Evolutionary conservation across 2,888 invertebrate species (phyloP).

Genomic region (Polylopha cassiicola): DNA sequence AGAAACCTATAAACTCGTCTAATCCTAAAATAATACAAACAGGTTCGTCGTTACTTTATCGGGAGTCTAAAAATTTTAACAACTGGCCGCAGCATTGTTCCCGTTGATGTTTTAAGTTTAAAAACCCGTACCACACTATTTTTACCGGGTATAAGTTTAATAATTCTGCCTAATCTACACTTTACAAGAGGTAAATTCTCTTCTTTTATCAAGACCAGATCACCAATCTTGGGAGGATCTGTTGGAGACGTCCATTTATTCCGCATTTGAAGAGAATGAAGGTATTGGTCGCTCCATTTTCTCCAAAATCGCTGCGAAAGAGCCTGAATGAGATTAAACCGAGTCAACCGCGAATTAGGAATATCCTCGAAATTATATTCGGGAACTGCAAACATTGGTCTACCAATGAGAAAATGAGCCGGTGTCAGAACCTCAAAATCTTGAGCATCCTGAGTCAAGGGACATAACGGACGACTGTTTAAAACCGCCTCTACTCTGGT

Average conservation of each 20-base stretch:
- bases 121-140: not conserved
- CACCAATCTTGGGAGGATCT: not conserved
- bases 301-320: conserved; percentile 23
- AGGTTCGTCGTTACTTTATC: not conserved
- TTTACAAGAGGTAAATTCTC: not conserved
- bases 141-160: not conserved
- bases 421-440: conserved; percentile 19
- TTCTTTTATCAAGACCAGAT: conserved; percentile 1
- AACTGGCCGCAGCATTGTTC: not conserved
- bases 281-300: conserved; percentile 22
- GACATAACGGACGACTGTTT: conserved; percentile 5
- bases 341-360: conserved; percentile 18
- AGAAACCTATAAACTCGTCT: too few species aligned
- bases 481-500: conserved; percentile 1
- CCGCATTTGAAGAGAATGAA: not conserved
- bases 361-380: conserved; percentile 17
- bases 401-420: conserved; percentile 25
- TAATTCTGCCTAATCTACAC: not conserved
- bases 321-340: conserved; percentile 20
- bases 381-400: conserved; percentile 18
- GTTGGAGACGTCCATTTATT: not conserved
- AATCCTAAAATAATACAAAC: not conserved
- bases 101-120: not conserved
- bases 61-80: conserved; percentile 4
- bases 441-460: conserved; percentile 1